Evolutionary conservation across 2,888 invertebrate species (phyloP), one percentile per base, ranked within the genome.

Genomic region (Meliscaeva auricollis): DNA sequence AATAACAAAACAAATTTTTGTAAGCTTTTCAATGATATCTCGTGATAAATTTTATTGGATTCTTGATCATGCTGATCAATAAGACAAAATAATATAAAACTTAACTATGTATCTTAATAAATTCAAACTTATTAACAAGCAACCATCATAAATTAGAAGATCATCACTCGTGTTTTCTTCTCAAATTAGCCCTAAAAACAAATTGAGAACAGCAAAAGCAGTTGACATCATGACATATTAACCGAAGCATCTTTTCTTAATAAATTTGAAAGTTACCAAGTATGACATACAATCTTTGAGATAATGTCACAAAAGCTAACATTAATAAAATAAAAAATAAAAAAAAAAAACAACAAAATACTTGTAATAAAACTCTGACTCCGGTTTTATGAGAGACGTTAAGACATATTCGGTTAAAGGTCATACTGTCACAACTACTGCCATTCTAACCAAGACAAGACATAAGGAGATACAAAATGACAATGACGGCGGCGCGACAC

Each of bases 391-490:
- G 15, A 64, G 32, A 11, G 17, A 62, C 46, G 30, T 64, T 22
- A n/a, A 50, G 11, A 50, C 20, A 50, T 50, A 66, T 50, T 22
- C 22, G 13, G 48, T 48, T 50, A 66, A 66, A 66, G 66, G 66
- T 66, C 50, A 66, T 35, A 66, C 66, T 22, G 50, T 20, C 50
- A 50, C 66, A 66, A 64, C 46, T 32, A 64, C 60, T 60, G 41
- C 9, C 41, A 32, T 54, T 54, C 32, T 3, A 60, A 41, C 2
- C 20, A 41, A 22, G n/a, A 22, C 38, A 20, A 44, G n/a, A 41
- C 5, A 41, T 1, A 20, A 20, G 13, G 17, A 50, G 32, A 66
- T 66, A 50, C n/a, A 46, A 46, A 44, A 66, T 35, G n/a, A 13
- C 48, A 64, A 48, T 30, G 17, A 32, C 17, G 4, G 17, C 13